phyloP scores from a whole-genome alignment of 2,797 vertebrate species.

The Enteromius fasciolatus region DNA sequence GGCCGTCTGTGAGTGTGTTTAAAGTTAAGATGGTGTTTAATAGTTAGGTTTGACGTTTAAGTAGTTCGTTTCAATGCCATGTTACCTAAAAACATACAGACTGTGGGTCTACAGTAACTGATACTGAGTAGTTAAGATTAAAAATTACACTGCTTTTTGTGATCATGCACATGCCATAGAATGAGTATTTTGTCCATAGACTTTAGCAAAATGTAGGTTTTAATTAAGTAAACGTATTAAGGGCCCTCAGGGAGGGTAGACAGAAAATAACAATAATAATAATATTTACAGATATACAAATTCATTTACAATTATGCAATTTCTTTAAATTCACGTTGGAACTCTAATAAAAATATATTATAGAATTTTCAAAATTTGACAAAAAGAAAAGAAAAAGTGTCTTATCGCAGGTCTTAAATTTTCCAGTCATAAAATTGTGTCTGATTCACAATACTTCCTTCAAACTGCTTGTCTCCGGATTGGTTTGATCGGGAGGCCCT shows the following conservation, averaged over 20 bases:
- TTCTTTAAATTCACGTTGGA: background rate
- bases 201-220: background rate
- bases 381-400: background rate
- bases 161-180: background rate
- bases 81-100: background rate
- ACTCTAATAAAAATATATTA: constrained; percentile 20
- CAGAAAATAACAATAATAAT: constrained; percentile 50
- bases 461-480: constrained; percentile 29
- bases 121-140: background rate
- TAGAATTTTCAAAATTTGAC: background rate
- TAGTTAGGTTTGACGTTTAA: background rate
- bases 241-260: background rate
- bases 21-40: background rate
- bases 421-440: background rate
- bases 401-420: background rate
- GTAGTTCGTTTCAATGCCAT: background rate
- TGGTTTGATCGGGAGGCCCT: constrained; percentile 16
- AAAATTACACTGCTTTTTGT: background rate
- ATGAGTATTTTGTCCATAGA: background rate
- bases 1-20: background rate
- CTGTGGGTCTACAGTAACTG: background rate
- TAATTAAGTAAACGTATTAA: constrained; percentile 11
- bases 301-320: constrained; percentile 39
- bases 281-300: constrained; percentile 47
- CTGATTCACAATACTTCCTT: background rate